Conservation (phyloP, 2,113 vertebrate species). For the Ictalurus furcatus region DNA sequence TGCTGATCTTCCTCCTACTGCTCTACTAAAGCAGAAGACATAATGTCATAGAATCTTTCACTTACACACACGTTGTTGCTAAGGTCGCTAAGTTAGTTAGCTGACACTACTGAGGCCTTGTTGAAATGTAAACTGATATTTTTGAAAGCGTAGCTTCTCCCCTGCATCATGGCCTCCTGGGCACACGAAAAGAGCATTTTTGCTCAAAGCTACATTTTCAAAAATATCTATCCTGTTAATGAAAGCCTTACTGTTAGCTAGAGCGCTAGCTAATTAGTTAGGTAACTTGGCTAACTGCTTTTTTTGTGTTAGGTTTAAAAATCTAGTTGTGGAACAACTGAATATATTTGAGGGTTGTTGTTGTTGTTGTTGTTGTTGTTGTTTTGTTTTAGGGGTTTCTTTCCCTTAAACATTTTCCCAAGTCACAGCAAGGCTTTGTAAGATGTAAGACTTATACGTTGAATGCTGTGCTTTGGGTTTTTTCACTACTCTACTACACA, state of each 20-base stretch:
- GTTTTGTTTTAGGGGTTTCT: not conserved
- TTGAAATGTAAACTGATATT: not conserved
- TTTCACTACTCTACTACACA: not conserved
- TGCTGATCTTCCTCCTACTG: not conserved
- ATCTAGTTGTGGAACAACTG: not conserved
- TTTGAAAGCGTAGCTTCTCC: not conserved
- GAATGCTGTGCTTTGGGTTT: not conserved
- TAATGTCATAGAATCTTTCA: not conserved
- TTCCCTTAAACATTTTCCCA: not conserved
- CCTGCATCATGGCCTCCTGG: not conserved
- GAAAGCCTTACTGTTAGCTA: not conserved
- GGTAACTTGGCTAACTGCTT: not conserved
- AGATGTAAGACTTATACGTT: not conserved
- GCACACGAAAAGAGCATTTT: not conserved
- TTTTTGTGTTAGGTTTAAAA: not conserved
- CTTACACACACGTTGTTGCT: not conserved
- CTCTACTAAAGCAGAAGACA: not conserved
- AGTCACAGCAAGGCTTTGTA: not conserved
- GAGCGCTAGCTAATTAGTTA: not conserved
- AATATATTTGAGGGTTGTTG: not conserved
- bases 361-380: not conserved
- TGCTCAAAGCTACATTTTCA: not conserved
- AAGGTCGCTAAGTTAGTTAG: not conserved
- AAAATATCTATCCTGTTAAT: not conserved
- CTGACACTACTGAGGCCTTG: not conserved